Conservation (phyloP, 2,888 invertebrate species). For the Lottia gigantea region DNA sequence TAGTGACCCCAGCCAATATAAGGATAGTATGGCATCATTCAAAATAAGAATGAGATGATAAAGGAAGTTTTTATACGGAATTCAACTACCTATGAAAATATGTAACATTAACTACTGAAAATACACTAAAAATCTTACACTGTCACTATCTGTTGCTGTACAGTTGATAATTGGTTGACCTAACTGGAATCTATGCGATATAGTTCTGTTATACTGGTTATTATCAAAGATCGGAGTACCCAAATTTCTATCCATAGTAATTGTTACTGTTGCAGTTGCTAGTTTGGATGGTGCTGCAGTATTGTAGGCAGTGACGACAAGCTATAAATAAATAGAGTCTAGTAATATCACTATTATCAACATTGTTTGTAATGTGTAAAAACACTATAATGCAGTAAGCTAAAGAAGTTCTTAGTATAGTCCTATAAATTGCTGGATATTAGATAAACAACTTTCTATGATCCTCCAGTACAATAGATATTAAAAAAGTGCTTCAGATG, state of each 20-base stretch:
- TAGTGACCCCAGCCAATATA: too few relatives aligned
- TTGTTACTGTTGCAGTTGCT: conserved; percentile 44
- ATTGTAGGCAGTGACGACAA: conserved; percentile 48
- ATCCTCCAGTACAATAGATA: too few relatives aligned
- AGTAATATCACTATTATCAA: not conserved
- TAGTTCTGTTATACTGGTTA: conserved; percentile 38
- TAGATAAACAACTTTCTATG: too few relatives aligned
- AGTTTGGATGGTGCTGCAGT: conserved; percentile 35
- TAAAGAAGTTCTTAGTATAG: too few relatives aligned
- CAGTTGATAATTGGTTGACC: conserved; percentile 40
- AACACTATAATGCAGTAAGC: too few relatives aligned
- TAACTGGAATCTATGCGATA: conserved; percentile 40
- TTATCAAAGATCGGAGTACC: conserved; percentile 40
- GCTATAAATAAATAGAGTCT: conserved; percentile 29
- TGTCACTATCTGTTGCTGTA: conserved; percentile 46
- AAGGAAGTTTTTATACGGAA: too few relatives aligned
- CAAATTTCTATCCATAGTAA: conserved; percentile 46
- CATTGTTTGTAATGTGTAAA: not conserved
- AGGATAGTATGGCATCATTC: too few relatives aligned
- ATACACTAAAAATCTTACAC: conserved; percentile 31
- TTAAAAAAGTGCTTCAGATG: too few relatives aligned
- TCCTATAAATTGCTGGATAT: too few relatives aligned
- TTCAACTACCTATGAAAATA: too few relatives aligned
- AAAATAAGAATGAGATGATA: too few relatives aligned
- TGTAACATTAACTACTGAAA: too few relatives aligned